Base-by-base conservation (phyloP, 2,888 invertebrate species). In the Parnassius apollo region DNA sequence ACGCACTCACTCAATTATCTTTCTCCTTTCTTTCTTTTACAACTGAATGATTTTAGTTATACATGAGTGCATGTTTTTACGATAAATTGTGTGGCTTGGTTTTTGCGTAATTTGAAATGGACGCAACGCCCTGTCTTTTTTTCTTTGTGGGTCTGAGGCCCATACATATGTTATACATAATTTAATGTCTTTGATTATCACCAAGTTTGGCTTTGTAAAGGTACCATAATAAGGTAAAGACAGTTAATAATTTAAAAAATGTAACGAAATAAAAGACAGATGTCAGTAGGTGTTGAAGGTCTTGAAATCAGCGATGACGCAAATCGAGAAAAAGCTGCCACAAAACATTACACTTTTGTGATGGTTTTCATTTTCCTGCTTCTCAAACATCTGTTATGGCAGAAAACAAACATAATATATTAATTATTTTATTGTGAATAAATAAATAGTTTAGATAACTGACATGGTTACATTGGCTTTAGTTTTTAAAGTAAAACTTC, bases 291-390 rank as follows among this genome's bases (percentile, higher is more conserved):
- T 59, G 50, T 65, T 50, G 57, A 53, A 59, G 59, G 46, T 35
- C 60, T 59, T 65, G 66, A 65, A 62, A 57, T 59, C 60, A 62
- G 65, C 61, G 64, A 57, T 42, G 65, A 64, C 65, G 61, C 59
- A 54, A 65, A 61, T 58, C 63, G 65, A 62, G 67, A 66, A 61
- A 58, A 63, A 67, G 61, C 57, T 56, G 65, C 50, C 66, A 60
- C 62, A 9, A 13, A 49, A 49, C 9, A 49, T 69, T 90, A 91
- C 64, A 91, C 91, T 75, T 91, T 91, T 64, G 90, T 86, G 66
- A 91, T 77, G 57, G 81, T 80, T 72, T 91, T 91, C 82, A 88
- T 66, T 75, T 80, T 82, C 71, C 83, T 79, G 81, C 88, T 88
- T 65, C 86, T 82, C 64, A 89, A 76, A 71, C 88, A 88, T 68